These are phyloP conservation scores for Triops cancriformis DNA, from an alignment of 1,140 invertebrate genomes.

Conservation along the genomic window DNA sequence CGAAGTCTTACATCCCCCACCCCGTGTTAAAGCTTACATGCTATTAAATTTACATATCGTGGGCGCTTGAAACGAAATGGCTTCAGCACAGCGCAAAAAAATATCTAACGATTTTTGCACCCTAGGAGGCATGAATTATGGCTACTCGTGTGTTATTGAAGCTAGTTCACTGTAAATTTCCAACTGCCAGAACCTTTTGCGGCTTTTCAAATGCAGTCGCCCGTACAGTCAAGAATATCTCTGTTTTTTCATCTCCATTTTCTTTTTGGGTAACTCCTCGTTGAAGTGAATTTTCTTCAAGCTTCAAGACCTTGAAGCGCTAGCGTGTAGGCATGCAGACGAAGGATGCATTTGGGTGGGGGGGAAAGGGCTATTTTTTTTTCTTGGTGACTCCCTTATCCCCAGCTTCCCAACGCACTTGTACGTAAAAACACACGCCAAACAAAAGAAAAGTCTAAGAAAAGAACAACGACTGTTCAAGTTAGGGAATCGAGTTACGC, in stretches of 20 bases:
- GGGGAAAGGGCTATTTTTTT: too few relatives aligned
- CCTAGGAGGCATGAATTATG: background rate
- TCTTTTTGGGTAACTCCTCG: background rate
- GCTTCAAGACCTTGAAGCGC: background rate
- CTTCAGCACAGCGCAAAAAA: background rate
- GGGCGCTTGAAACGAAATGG: background rate
- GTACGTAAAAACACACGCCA: too few relatives aligned
- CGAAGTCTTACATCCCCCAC: background rate
- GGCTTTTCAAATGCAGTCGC: background rate
- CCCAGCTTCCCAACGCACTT: too few relatives aligned
- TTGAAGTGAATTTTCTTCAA: background rate
- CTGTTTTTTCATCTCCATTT: background rate
- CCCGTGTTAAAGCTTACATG: background rate
- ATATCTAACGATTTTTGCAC: background rate
- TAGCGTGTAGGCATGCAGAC: background rate
- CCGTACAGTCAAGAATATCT: background rate
- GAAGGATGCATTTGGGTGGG: background rate
- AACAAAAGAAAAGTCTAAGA: background rate
- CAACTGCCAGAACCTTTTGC: background rate
- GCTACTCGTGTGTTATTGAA: background rate
- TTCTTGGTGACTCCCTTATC: too few relatives aligned
- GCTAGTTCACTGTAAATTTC: background rate
- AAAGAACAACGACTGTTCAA: background rate
- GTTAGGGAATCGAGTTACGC: background rate
- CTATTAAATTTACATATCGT: background rate